Conservation (phyloP, 2,113 vertebrate genomes). For the Athene noctua region DNA sequence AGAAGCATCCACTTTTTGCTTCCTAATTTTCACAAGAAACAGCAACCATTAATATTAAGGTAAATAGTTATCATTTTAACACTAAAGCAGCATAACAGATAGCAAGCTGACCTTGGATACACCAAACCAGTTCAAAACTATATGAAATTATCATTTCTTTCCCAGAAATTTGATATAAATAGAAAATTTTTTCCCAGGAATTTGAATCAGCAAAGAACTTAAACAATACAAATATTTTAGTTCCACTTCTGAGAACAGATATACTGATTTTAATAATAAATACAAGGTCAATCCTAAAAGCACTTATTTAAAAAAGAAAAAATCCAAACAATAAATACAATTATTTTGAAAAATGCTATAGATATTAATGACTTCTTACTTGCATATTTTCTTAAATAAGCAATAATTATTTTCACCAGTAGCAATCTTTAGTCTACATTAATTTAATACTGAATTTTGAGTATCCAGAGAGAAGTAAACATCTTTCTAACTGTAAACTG, state of each 20-base stretch:
- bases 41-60: neutral
- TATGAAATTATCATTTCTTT: neutral
- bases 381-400: neutral
- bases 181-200: accelerated
- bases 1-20: neutral
- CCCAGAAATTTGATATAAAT: neutral
- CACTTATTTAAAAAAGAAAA: neutral
- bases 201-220: neutral
- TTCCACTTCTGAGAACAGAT: neutral
- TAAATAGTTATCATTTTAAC: neutral
- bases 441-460: neutral
- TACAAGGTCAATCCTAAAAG: neutral
- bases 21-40: neutral
- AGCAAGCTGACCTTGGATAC: neutral
- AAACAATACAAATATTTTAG: neutral
- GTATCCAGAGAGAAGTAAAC: neutral
- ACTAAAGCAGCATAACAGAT: neutral
- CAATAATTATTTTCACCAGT: neutral
- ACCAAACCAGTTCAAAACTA: neutral
- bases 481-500: neutral
- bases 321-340: neutral
- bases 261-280: neutral
- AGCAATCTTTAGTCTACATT: neutral
- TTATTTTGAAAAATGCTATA: neutral
- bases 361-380: neutral